A percentile compares a stretch with the other conserved stretches of the same genome.
These are phyloP conservation scores for Dynastes hyllus DNA, from an alignment of 2,888 invertebrate species.

Conservation along the genomic window DNA sequence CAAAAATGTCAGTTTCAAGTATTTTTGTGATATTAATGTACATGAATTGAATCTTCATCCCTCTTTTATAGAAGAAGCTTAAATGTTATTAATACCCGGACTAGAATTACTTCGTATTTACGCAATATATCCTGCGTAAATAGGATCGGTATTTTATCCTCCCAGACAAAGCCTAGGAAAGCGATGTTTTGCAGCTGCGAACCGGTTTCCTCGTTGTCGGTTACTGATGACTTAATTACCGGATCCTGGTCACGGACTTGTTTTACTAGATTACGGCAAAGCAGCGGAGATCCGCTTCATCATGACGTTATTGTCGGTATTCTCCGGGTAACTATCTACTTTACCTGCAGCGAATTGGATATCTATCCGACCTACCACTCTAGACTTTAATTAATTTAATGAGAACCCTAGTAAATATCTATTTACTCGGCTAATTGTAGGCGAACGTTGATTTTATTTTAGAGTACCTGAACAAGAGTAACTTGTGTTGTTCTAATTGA, in stretches of 20 bases:
- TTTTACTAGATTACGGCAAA: slow-evolving; percentile 17
- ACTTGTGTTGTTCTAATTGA: no score
- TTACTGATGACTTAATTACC: slow-evolving; percentile 33
- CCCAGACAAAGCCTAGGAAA: background rate
- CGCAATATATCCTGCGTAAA: background rate
- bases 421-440: background rate
- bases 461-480: no score
- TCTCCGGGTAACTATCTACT: background rate
- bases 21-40: no score
- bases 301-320: slow-evolving; percentile 14
- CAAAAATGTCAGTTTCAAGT: no score
- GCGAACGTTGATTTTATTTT: no score
- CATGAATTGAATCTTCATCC: no score
- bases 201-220: slow-evolving; percentile 5
- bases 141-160: slow-evolving; percentile 6
- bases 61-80: no score
- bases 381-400: slow-evolving; percentile 4
- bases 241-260: slow-evolving; percentile 23
- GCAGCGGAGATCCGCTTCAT: background rate
- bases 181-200: background rate
- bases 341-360: background rate
- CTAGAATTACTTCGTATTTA: no score
- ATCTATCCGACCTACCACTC: background rate
- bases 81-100: no score
- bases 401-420: slow-evolving; percentile 17